Conservation (phyloP, 2,797 vertebrate species). For the Neoniphon sammara region DNA sequence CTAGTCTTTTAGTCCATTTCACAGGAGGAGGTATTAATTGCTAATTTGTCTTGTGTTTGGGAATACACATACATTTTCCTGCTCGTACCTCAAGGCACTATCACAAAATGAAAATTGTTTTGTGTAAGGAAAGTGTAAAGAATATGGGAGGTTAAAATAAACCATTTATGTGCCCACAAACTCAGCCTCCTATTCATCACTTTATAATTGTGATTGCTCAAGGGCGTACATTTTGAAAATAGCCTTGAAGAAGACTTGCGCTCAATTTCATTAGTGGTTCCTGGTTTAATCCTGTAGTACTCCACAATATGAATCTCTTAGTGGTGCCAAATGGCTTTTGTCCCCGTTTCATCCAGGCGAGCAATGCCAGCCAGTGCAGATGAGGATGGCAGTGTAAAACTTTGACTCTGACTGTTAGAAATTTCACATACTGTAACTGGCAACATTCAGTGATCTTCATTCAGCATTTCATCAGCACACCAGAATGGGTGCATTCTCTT, state of each 20-base stretch:
- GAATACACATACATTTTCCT: too few relatives aligned
- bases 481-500: slow-evolving; percentile 44
- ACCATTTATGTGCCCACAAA: slow-evolving; percentile 11
- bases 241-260: slow-evolving; percentile 55
- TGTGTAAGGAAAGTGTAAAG: background rate
- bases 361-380: slow-evolving; percentile 52
- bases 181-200: slow-evolving; percentile 27
- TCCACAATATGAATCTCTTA: slow-evolving; percentile 58
- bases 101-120: too few relatives aligned
- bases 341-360: slow-evolving; percentile 48
- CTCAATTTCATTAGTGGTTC: slow-evolving; percentile 70
- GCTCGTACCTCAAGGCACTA: too few relatives aligned
- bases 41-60: too few relatives aligned
- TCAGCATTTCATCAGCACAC: slow-evolving; percentile 28
- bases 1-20: too few relatives aligned
- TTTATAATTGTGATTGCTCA: slow-evolving; percentile 60
- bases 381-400: slow-evolving; percentile 46
- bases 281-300: slow-evolving; percentile 66
- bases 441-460: background rate
- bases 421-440: slow-evolving; percentile 25
- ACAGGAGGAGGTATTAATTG: too few relatives aligned
- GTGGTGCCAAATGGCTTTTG: slow-evolving; percentile 72
- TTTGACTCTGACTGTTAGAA: slow-evolving; percentile 22
- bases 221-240: slow-evolving; percentile 67
- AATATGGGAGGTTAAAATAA: background rate